Conservation (phyloP, 2,888 invertebrate genomes). For the Trissoscelio sp. region DNA sequence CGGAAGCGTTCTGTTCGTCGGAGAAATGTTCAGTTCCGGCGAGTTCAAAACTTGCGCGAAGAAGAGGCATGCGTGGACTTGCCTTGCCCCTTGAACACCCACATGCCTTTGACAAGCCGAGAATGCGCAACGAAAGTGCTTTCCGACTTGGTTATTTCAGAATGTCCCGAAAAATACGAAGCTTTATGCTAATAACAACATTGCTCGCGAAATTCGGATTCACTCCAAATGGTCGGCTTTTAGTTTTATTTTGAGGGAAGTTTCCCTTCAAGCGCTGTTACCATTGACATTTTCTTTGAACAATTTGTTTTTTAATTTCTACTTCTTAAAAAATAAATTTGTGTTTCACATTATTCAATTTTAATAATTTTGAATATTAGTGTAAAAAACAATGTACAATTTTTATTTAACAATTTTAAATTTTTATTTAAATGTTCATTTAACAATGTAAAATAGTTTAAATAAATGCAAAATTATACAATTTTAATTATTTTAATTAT, state of each 20-base stretch:
- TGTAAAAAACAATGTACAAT: no score
- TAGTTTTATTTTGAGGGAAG: not conserved
- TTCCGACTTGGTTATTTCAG: constrained; percentile 64
- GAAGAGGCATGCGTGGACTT: constrained; percentile 68
- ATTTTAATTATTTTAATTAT: no score
- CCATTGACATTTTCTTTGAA: not conserved
- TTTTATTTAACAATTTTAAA: no score
- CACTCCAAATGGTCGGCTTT: constrained; percentile 13
- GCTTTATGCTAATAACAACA: constrained; percentile 36
- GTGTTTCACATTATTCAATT: no score
- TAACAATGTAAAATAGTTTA: no score
- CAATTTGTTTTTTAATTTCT: no score
- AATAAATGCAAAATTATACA: no score
- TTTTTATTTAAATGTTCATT: no score
- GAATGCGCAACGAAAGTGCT: constrained; percentile 66
- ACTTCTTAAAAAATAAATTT: no score
- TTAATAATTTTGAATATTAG: no score
- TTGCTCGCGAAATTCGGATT: constrained; percentile 2
- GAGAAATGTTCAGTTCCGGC: constrained; percentile 50
- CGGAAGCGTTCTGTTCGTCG: constrained; percentile 57
- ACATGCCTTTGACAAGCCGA: constrained; percentile 64
- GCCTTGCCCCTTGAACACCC: constrained; percentile 66
- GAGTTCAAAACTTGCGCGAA: constrained; percentile 66
- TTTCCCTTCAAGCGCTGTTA: not conserved
- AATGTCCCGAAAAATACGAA: constrained; percentile 47